These are phyloP conservation scores for Telenomus remus DNA, from an alignment of 1,140 invertebrate species.

Conservation along the genomic window DNA sequence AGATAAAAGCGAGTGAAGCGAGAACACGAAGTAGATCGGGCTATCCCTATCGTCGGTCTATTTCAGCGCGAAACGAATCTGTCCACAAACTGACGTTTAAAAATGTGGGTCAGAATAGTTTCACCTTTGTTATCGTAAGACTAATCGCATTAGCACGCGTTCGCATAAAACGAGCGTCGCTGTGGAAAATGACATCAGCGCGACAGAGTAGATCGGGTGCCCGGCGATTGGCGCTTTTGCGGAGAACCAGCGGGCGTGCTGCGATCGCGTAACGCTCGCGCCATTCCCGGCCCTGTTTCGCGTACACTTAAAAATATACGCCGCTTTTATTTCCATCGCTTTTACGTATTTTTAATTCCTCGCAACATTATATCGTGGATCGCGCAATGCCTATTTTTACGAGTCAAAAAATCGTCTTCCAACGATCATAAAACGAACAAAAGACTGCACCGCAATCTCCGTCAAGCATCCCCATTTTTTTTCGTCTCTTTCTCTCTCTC, in stretches of 20 bases:
- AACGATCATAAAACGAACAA: too few species aligned
- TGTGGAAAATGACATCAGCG: constrained; percentile 42
- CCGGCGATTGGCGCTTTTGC: constrained; percentile 35
- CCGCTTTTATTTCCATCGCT: constrained; percentile 34
- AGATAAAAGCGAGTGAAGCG: too few species aligned
- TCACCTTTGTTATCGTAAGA: constrained; percentile 21
- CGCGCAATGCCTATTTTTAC: neutral
- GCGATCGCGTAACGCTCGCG: constrained; percentile 46
- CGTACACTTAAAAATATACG: constrained; percentile 34
- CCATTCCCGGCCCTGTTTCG: constrained; percentile 26
- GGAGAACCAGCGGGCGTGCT: constrained; percentile 27
- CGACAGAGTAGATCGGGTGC: too few species aligned
- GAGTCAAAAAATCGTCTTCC: too few species aligned
- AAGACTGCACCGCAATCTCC: too few species aligned
- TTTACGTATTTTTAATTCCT: constrained; percentile 2
- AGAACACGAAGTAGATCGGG: too few species aligned
- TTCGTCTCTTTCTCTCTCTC: neutral
- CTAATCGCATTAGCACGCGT: constrained; percentile 24
- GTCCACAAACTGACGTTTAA: constrained; percentile 1
- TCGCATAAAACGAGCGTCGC: constrained; percentile 16
- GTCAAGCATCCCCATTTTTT: too few species aligned
- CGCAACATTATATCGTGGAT: neutral
- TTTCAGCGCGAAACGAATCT: constrained; percentile 7
- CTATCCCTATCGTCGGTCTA: too few species aligned
- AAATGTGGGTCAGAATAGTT: constrained; percentile 31